A percentile compares a stretch with the other conserved stretches of the same genome.
Evolutionary conservation across 2,797 vertebrate species (phyloP).

Genomic region (Mastacembelus armatus): DNA sequence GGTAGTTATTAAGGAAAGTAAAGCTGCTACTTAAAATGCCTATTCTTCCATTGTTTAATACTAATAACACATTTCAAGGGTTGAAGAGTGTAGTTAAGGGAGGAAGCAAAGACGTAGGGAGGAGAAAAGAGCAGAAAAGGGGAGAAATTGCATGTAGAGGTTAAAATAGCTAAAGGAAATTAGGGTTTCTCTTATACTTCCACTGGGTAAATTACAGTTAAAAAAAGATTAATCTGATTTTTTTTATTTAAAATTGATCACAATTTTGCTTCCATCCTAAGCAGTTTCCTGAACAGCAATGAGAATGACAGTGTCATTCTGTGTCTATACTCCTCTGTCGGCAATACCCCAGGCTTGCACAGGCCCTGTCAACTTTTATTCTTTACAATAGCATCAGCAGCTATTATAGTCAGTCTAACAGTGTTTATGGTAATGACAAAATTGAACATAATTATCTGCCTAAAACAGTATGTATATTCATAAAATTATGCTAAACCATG

Average conservation of each 20-base stretch:
- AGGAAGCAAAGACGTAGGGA: slow-evolving; percentile 65
- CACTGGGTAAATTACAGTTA: slow-evolving; percentile 24
- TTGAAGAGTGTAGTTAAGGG: slow-evolving; percentile 65
- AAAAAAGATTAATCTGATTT: slow-evolving; percentile 25
- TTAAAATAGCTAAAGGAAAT: slow-evolving; percentile 61
- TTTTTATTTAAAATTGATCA: slow-evolving; percentile 27
- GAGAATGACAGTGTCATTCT: slow-evolving; percentile 7
- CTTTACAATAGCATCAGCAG: slow-evolving; percentile 17
- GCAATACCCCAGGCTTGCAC: not conserved
- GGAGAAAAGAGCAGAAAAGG: slow-evolving; percentile 41
- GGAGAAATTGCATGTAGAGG: slow-evolving; percentile 42
- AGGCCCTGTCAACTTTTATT: not conserved
- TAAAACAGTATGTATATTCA: slow-evolving; percentile 52
- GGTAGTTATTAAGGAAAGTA: slow-evolving; percentile 77
- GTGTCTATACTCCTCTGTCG: too few species aligned
- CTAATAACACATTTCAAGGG: slow-evolving; percentile 77
- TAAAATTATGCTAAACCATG: slow-evolving; percentile 32
- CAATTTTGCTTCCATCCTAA: slow-evolving; percentile 6
- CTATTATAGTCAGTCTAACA: slow-evolving; percentile 26
- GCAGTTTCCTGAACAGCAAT: not conserved
- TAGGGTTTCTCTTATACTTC: slow-evolving; percentile 32
- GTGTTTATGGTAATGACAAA: slow-evolving; percentile 45
- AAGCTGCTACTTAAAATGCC: slow-evolving; percentile 75
- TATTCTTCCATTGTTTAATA: slow-evolving; percentile 72
- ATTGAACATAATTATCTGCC: slow-evolving; percentile 40